Base-by-base conservation (phyloP, 2,797 vertebrate genomes). In the Vireo griseus region DNA sequence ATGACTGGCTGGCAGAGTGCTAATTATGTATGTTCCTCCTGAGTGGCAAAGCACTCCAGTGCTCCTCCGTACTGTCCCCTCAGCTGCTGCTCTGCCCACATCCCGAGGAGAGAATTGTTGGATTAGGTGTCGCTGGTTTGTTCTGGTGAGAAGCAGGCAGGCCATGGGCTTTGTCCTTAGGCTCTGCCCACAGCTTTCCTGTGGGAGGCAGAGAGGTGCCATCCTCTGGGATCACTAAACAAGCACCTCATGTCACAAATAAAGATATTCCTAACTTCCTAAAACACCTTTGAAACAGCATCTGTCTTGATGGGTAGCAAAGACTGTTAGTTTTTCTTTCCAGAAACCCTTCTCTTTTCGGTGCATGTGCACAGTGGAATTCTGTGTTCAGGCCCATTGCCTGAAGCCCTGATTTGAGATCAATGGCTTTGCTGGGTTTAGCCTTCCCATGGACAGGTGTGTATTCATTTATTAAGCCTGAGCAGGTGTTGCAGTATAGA, bases 1-100 rank as follows among this genome's bases (percentile, higher is more conserved):
- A 6, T 86, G 96, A 90, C 86, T 68, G 72, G 33, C 48, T 92
- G 89, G 76, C 81, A 92, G 44, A 33, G 55, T 47, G 59, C 89
- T 96, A 57, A 65, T 76, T 86, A 6, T 67, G 17, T 42, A 0
- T 35, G 58, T 90, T 92, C 66, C 69, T 24, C 79, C 10, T 24
- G 59, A 81, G 62, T 21, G 66, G 54, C 72, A 78, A 24, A 58
- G 68, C 58, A 17, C 47, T 2, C 10, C 11, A 7, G 1, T 50
- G 39, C n/a, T 77, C 13, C 51, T 69, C 59, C 2, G 1, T 44
- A 16, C 75, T 57, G 59, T 42, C 25, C 45, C 42, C 16, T 67
- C 57, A 25, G 54, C 75, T 85, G 57, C 67, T 73, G 54, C 79
- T 67, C 31, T 54, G 42, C 71, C 52, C 29, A 19, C 26, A 4